Conservation (phyloP, 2,888 invertebrate genomes). For the Ichneumoninae sp. region DNA sequence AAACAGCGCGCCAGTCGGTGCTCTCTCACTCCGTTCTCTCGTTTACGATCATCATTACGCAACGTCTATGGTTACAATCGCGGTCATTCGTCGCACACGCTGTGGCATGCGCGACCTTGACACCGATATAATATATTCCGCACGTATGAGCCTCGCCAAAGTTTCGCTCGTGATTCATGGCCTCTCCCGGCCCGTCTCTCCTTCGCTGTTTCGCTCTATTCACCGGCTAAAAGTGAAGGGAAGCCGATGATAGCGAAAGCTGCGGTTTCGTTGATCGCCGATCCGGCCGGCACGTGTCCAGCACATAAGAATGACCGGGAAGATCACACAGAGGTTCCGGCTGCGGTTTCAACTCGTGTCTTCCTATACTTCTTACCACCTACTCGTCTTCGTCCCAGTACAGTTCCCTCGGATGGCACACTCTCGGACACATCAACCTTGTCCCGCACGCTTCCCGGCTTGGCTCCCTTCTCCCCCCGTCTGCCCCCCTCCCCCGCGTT, state of each 20-base stretch:
- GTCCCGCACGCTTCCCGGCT: constrained; percentile 63
- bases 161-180: constrained; percentile 70
- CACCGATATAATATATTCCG: constrained; percentile 75
- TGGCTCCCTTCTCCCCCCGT: constrained; percentile 39
- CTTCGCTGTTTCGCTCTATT: background rate
- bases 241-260: constrained; percentile 35
- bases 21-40: constrained; percentile 42
- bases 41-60: constrained; percentile 69
- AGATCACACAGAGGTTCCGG: constrained; percentile 17
- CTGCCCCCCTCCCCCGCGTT: constrained; percentile 74
- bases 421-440: constrained; percentile 62
- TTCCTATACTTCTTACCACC: constrained; percentile 18
- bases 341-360: constrained; percentile 29
- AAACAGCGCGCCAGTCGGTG: constrained; percentile 2
- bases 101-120: constrained; percentile 79
- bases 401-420: constrained; percentile 56
- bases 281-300: constrained; percentile 33
- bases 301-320: constrained; percentile 29
- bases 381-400: constrained; percentile 60
- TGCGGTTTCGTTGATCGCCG: constrained; percentile 17
- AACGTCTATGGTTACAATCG: constrained; percentile 61
- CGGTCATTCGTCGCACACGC: constrained; percentile 50
- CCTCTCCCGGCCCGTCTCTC: constrained; percentile 21
- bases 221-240: background rate
- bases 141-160: constrained; percentile 8